These are phyloP conservation scores for Stomatorhinus walkeri DNA, from an alignment of 2,797 vertebrate species.

Conservation along the genomic window DNA sequence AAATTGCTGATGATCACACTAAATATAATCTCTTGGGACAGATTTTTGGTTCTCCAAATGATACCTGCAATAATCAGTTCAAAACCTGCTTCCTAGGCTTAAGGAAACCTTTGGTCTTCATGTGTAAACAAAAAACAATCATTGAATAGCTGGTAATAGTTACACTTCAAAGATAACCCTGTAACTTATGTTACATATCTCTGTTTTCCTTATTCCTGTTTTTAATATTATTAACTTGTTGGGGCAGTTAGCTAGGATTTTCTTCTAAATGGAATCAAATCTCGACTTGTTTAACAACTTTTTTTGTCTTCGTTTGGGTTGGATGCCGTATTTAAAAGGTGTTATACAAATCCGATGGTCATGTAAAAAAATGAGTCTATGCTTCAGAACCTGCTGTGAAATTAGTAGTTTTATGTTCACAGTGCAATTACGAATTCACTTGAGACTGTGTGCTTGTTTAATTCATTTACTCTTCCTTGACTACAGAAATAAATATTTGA, in stretches of 20 bases:
- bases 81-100: neutral
- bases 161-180: neutral
- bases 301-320: neutral
- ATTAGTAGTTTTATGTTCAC: neutral
- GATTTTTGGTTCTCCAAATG: neutral
- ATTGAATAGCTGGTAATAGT: neutral
- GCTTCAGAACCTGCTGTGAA: neutral
- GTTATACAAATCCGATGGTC: neutral
- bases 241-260: neutral
- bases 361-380: neutral
- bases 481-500: neutral
- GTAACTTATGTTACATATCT: neutral
- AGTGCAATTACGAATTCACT: neutral
- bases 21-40: neutral
- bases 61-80: neutral
- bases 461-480: neutral
- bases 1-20: no score
- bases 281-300: neutral
- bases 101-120: neutral
- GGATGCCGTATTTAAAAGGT: neutral
- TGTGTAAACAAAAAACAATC: neutral
- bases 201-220: neutral
- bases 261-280: neutral
- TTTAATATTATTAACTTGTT: neutral
- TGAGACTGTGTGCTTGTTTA: neutral